Percentiles rank a stretch among this genome's conserved stretches.
phyloP scores from a whole-genome alignment of 2,888 invertebrate genomes.

The Machimus atricapillus region DNA sequence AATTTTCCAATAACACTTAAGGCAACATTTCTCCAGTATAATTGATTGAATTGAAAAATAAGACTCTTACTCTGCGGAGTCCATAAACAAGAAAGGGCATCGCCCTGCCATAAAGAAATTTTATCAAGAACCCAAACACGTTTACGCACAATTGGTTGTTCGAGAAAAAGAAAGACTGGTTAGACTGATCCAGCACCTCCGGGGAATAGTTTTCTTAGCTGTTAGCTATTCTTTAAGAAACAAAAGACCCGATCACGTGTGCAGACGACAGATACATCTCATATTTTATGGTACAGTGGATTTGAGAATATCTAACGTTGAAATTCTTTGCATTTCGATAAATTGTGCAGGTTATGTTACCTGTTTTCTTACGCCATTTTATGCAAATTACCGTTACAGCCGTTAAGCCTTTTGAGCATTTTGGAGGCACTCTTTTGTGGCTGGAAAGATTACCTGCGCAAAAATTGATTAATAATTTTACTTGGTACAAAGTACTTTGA shows the following conservation, averaged over 20 bases:
- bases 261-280: neutral
- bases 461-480: neutral
- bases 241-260: neutral
- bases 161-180: neutral
- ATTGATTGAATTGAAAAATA: neutral
- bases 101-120: neutral
- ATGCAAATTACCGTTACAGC: neutral
- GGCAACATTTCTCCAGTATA: neutral
- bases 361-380: neutral
- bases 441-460: neutral
- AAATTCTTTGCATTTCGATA: neutral
- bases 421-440: neutral
- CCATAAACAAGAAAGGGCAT: neutral
- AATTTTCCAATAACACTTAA: neutral
- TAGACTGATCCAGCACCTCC: neutral
- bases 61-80: neutral
- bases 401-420: neutral
- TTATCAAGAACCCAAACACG: neutral
- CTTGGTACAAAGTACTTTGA: neutral
- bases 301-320: neutral
- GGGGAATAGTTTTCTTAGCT: neutral
- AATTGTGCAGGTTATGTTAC: neutral
- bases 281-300: neutral
- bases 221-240: neutral
- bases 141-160: neutral